These are phyloP conservation scores for Tretioscincus oriximinensis DNA, from an alignment of 2,113 vertebrate genomes.

Conservation along the genomic window DNA sequence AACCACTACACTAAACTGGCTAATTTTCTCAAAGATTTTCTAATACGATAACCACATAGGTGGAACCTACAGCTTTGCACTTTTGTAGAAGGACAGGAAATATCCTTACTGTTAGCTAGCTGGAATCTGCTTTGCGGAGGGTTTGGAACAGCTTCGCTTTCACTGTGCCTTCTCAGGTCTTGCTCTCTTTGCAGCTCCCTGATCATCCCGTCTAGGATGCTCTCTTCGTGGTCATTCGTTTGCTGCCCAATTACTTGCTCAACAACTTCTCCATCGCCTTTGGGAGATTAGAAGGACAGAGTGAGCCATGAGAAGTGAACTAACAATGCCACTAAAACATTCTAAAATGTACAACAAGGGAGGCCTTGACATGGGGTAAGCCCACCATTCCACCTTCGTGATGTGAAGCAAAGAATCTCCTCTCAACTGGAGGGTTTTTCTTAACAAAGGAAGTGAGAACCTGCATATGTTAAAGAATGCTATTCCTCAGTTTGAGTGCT, in stretches of 20 bases:
- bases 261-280: constrained; percentile 94
- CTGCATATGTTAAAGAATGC: background rate
- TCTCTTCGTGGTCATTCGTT: constrained; percentile 87
- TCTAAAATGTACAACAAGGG: constrained; percentile 17
- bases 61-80: background rate
- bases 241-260: constrained; percentile 98
- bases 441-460: background rate
- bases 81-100: background rate
- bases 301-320: background rate
- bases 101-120: constrained; percentile 72
- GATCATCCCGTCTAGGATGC: constrained; percentile 91
- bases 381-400: no score
- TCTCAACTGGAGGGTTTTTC: background rate
- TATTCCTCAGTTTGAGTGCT: no score
- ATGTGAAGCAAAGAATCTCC: background rate
- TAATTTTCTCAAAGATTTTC: background rate
- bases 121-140: constrained; percentile 67
- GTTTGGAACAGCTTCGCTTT: constrained; percentile 66
- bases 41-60: background rate
- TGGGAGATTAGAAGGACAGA: constrained; percentile 45
- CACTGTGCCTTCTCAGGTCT: constrained; percentile 75
- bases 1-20: no score
- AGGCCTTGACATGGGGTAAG: background rate
- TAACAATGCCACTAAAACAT: background rate
- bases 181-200: constrained; percentile 91